Base-by-base conservation (phyloP, 1,140 invertebrate species). In the Chironomus striatipennis region DNA sequence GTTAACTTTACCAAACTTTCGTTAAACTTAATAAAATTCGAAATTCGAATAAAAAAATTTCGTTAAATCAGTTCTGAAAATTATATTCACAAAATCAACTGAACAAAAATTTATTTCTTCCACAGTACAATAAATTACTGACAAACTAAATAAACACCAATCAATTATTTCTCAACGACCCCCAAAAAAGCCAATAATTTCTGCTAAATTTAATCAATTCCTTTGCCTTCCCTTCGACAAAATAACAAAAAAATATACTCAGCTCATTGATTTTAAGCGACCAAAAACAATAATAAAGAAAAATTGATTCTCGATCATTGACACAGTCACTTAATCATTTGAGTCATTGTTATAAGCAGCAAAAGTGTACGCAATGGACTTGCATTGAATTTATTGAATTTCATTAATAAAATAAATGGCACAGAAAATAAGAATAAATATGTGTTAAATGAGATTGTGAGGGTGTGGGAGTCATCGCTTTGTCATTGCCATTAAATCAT, bases 391-490 rank as follows among this genome's bases (percentile, higher is more conserved):
- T 70, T 70, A 70, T 70, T 70, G 65, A 70, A 70, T 21, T 20
- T 20, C 17, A 70, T 70, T 70, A 70, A 70, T 70, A 12, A 70
- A 17, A 70, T 70, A n/a, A 70, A n/a, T 70, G 65, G 7, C 65
- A 70, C 6, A 70, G 20, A 70, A n/a, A 21, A 20, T 47, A 47
- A n/a, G n/a, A 34, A 34, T 34, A 34, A 34, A 34, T 57, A n/a
- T 57, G 47, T 57, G 47, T 57, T 12, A 57, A 34, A 57, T 57
- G 47, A 1, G 47, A n/a, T n/a, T 10, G 15, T 57, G 4, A 57
- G 12, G n/a, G 5, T n/a, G 24, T 34, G 24, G 24, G 24, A 34
- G 24, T 34, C 24, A 57, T n/a, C 12, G 12, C 15, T n/a, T 57
- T 15, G 47, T 57, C 12, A 57, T 2, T 8, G 8, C n/a, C 8